Conservation (phyloP, 1,140 invertebrate species). For the Neoseiulus cucumeris region DNA sequence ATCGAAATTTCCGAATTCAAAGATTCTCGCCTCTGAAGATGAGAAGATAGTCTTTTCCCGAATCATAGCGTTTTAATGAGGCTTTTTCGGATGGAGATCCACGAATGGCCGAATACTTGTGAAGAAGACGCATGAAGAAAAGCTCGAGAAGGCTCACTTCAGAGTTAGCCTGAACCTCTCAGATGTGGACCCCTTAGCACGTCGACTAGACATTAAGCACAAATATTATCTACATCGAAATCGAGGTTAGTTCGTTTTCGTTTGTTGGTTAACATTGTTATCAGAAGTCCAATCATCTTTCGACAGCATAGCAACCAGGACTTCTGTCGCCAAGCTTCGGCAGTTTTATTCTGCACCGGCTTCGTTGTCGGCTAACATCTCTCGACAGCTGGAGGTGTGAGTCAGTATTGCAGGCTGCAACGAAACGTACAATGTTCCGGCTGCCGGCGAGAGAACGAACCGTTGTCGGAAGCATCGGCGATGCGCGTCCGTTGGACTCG, state of each 20-base stretch:
- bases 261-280: not conserved
- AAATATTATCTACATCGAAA: conserved; percentile 9
- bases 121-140: too few relatives aligned
- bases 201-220: not conserved
- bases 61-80: not conserved
- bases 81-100: not conserved
- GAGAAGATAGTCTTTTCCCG: not conserved
- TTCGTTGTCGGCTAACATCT: not conserved
- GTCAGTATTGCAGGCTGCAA: too few relatives aligned
- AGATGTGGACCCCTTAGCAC: not conserved
- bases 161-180: not conserved
- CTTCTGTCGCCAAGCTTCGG: conserved; percentile 6
- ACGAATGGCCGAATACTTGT: too few relatives aligned
- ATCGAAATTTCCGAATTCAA: too few relatives aligned
- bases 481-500: too few relatives aligned
- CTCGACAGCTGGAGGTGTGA: too few relatives aligned
- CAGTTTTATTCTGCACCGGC: not conserved
- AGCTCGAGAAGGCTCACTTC: not conserved
- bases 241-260: conserved; percentile 3
- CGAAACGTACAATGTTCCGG: too few relatives aligned
- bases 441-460: too few relatives aligned
- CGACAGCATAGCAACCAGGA: not conserved
- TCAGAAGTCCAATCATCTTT: not conserved
- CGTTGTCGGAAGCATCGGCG: too few relatives aligned
- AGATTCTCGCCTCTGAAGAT: too few relatives aligned